A percentile compares a stretch with the other conserved stretches of the same genome.
These are phyloP conservation scores for Coracopsis vasa DNA, from an alignment of 2,113 vertebrate genomes.

Conservation along the genomic window DNA sequence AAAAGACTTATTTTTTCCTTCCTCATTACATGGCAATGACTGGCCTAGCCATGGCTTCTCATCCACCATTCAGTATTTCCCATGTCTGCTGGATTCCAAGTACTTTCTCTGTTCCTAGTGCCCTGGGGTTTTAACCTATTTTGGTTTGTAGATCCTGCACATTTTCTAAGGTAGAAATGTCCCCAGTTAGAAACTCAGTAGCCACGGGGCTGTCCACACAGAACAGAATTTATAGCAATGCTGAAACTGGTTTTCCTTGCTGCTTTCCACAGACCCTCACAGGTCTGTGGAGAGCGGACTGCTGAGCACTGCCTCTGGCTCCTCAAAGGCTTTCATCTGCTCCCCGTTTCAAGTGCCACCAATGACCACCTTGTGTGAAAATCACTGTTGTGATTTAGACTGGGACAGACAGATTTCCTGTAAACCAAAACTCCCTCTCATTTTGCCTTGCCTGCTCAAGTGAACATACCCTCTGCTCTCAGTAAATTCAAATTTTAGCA, in stretches of 20 bases:
- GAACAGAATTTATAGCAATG: neutral
- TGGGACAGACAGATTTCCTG: neutral
- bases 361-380: neutral
- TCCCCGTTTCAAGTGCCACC: neutral
- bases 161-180: neutral
- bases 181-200: neutral
- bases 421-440: neutral
- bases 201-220: neutral
- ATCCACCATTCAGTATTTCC: neutral
- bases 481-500: slow-evolving; percentile 38
- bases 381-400: neutral
- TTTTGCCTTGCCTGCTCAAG: slow-evolving; percentile 18
- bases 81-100: neutral
- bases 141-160: neutral
- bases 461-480: slow-evolving; percentile 4
- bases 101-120: neutral
- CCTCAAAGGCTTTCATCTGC: neutral
- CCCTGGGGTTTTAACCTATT: neutral
- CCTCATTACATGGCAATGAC: neutral
- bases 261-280: neutral
- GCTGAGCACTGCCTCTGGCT: neutral
- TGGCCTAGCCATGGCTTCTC: neutral
- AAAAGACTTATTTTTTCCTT: neutral
- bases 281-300: neutral
- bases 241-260: neutral